Evolutionary conservation across 2,113 vertebrate genomes (phyloP).

Genomic region (Cinclus cinclus): DNA sequence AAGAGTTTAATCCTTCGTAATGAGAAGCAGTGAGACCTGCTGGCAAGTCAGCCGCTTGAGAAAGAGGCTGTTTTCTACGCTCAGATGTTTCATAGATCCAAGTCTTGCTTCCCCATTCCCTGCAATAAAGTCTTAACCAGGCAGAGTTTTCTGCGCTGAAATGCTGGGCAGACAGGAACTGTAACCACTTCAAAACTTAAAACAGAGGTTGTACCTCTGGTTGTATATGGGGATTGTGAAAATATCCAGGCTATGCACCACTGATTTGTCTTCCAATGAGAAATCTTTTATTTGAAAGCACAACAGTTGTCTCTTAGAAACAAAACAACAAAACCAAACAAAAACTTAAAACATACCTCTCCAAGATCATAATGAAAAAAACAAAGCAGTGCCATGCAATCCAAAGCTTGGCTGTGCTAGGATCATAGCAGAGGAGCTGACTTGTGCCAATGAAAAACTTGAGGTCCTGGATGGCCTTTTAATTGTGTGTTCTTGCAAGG

Average conservation of each 20-base stretch:
- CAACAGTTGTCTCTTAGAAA: background rate
- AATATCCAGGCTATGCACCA: background rate
- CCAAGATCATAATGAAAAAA: background rate
- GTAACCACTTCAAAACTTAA: background rate
- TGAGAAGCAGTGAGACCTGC: background rate
- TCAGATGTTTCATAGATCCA: background rate
- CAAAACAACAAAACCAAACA: background rate
- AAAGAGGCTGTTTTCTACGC: slow-evolving; percentile 5
- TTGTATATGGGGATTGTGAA: background rate
- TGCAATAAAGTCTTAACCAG: background rate
- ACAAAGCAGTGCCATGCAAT: background rate
- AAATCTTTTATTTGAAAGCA: background rate
- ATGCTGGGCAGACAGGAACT: background rate
- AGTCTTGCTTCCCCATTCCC: background rate
- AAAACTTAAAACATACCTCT: background rate
- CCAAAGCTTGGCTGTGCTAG: background rate
- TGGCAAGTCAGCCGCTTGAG: background rate
- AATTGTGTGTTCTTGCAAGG: background rate
- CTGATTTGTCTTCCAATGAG: background rate
- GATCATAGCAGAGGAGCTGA: background rate
- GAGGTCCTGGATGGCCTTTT: background rate
- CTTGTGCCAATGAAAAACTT: background rate
- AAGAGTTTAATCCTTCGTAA: slow-evolving; percentile 4
- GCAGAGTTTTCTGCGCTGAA: background rate
- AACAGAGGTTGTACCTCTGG: background rate